Percentiles rank a stretch among this genome's conserved stretches.
Evolutionary conservation across 2,797 vertebrate genomes (phyloP).

Genomic region (Pangasius sanitwongsei): DNA sequence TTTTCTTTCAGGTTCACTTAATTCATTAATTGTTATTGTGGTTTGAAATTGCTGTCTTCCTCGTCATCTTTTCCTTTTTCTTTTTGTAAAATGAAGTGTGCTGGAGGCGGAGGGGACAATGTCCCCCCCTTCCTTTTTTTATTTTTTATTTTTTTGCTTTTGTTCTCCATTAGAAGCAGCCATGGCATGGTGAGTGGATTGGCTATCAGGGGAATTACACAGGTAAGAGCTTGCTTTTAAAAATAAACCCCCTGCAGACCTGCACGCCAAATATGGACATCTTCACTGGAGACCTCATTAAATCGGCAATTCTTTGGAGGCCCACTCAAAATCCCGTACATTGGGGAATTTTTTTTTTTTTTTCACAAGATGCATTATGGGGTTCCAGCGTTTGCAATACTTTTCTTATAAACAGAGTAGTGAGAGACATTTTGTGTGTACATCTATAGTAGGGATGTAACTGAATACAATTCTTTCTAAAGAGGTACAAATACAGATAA

Average conservation of each 20-base stretch:
- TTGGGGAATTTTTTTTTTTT: slow-evolving; percentile 48
- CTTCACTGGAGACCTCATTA: slow-evolving; percentile 72
- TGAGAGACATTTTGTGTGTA: not conserved
- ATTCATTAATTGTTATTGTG: slow-evolving; percentile 36
- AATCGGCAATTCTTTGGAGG: slow-evolving; percentile 54
- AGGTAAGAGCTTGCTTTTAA: slow-evolving; percentile 65
- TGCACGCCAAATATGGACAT: slow-evolving; percentile 56
- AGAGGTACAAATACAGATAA: not conserved
- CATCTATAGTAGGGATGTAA: not conserved
- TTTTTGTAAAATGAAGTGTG: slow-evolving; percentile 56
- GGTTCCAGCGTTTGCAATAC: not conserved
- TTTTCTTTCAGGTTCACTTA: slow-evolving; percentile 1
- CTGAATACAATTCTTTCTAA: not conserved
- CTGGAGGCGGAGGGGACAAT: not conserved
- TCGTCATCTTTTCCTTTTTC: slow-evolving; percentile 54
- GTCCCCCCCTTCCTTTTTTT: slow-evolving; percentile 39
- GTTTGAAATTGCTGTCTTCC: slow-evolving; percentile 59
- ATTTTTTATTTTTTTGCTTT: not conserved
- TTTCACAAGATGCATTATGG: slow-evolving; percentile 12
- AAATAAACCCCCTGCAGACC: slow-evolving; percentile 49
- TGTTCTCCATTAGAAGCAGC: slow-evolving; percentile 39
- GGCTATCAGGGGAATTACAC: slow-evolving; percentile 66
- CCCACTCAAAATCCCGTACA: slow-evolving; percentile 22
- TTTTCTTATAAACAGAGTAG: not conserved
- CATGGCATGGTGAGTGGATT: slow-evolving; percentile 59